Percentiles rank a stretch among this genome's conserved stretches.
phyloP scores from a whole-genome alignment of 2,888 invertebrate genomes.

The Eupithecia pulchellata region DNA sequence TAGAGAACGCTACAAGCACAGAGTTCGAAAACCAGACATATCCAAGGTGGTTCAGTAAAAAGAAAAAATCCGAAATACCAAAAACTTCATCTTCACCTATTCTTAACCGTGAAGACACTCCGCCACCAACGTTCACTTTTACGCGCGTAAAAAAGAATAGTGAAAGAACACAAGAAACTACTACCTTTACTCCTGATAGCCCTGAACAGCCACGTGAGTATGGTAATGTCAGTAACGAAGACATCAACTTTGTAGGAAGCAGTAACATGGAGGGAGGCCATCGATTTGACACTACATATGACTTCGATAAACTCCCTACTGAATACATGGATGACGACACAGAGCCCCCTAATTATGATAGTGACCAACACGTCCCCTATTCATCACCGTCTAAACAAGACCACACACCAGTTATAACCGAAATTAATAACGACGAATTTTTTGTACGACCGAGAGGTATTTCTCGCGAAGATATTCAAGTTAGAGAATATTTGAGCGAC shows the following conservation, averaged over 20 bases:
- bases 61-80: constrained; percentile 73
- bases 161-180: constrained; percentile 72
- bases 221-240: constrained; percentile 71
- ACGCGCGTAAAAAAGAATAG: constrained; percentile 85
- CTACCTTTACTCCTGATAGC: constrained; percentile 75
- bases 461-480: constrained; percentile 92
- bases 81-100: constrained; percentile 84
- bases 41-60: constrained; percentile 88
- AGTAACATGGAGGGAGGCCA: constrained; percentile 72
- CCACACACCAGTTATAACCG: constrained; percentile 89
- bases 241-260: constrained; percentile 54
- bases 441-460: constrained; percentile 93
- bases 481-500: constrained; percentile 90
- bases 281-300: constrained; percentile 72
- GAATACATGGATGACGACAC: constrained; percentile 84
- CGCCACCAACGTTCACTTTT: constrained; percentile 87
- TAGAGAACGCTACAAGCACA: constrained; percentile 84
- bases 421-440: constrained; percentile 95
- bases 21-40: constrained; percentile 91
- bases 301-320: constrained; percentile 85
- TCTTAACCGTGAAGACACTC: constrained; percentile 84
- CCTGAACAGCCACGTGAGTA: constrained; percentile 77
- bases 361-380: constrained; percentile 63
- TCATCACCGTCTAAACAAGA: constrained; percentile 76
- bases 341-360: constrained; percentile 54